Conservation (phyloP, 2,888 invertebrate species). For the Meandrusa payeni region DNA sequence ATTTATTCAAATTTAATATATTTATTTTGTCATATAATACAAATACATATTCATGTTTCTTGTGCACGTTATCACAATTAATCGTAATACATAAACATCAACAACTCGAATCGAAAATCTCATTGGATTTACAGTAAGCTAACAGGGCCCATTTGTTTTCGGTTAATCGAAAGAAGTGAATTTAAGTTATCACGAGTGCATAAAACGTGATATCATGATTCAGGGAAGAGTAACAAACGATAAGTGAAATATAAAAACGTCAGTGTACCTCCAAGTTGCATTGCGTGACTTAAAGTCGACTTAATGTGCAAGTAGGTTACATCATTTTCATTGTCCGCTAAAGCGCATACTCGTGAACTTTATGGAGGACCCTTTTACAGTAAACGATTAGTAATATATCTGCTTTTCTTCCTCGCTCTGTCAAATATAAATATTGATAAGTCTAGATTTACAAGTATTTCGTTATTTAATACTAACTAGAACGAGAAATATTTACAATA, state of each 20-base stretch:
- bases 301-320: conserved; percentile 15
- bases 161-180: conserved; percentile 18
- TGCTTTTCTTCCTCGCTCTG: neutral
- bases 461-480: no score
- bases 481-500: no score
- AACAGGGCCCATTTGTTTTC: conserved; percentile 8
- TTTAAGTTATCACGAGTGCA: conserved; percentile 16
- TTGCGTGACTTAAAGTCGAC: conserved; percentile 20
- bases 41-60: no score
- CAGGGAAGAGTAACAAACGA: conserved; percentile 8
- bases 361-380: conserved; percentile 6
- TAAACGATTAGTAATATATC: conserved; percentile 1
- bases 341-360: neutral
- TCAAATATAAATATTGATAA: neutral
- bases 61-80: conserved; percentile 9
- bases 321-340: conserved; percentile 15
- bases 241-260: conserved; percentile 16
- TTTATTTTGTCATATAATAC: conserved; percentile 4
- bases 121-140: conserved; percentile 8
- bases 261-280: conserved; percentile 13
- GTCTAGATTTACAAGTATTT: no score
- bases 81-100: conserved; percentile 8
- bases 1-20: neutral
- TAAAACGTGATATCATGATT: conserved; percentile 21
- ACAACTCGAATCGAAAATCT: conserved; percentile 10